Base-by-base conservation (phyloP, 2,888 invertebrate genomes). In the Coleophora flavipennella region DNA sequence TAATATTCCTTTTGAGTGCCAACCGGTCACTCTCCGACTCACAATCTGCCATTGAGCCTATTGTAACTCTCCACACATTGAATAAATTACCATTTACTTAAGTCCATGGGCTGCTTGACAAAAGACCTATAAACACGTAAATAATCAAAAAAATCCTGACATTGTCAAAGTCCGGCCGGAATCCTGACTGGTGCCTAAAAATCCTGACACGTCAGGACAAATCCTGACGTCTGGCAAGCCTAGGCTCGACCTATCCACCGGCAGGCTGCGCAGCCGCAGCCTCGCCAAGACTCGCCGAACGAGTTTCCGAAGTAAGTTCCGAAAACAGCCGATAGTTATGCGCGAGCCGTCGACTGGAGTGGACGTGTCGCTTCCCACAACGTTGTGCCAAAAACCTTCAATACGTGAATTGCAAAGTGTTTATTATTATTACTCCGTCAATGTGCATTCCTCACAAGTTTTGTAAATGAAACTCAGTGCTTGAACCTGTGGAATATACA, bases 241-340 rank as follows among this genome's bases (percentile, higher is more conserved):
- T 42, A 60, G 80, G 80, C 80, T 81, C 81, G 81, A 81, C 71
- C 78, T 67, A 73, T 76, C 72, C 66, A 72, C 67, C 26, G 34
- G 20, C 13, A 13, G 20, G 33, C 40, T 57, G 70, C 72, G 74
- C 69, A 54, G 55, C 68, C 72, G 76, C 67, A 63, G 27, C 26
- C 20, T 20, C 20, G 20, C 10, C 36, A 12, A 37, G 57, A 77
- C 73, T 62, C 58, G 61, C 73, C 72, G 49, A 59, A 67, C 78
- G 55, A 72, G 76, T 76, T 69, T 68, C 62, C 55, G 62, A 20
- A 20, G 6, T 4, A 53, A 53, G 51, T 69, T 68, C 62, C 55
- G 62, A 20, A 20, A 20, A 20, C 53, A 53, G 51, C 53, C 46
- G 45, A 40, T 62, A 81, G 81, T 80, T 67, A 64, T 62, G 71